Evolutionary conservation across 2,797 vertebrate genomes (phyloP).

Genomic region (Trichosurus vulpecula): DNA sequence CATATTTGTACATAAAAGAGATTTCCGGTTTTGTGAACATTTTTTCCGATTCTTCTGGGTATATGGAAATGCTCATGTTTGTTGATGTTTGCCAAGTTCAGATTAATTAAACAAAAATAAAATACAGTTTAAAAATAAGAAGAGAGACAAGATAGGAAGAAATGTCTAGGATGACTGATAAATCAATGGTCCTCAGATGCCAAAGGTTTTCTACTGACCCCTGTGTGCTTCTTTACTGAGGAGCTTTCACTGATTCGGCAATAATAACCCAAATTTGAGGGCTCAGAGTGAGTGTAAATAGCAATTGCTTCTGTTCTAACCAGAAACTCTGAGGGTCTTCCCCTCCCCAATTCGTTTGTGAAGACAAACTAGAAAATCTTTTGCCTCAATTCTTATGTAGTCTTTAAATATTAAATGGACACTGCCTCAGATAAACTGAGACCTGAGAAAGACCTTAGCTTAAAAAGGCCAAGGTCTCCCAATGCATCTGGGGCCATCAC

Average conservation of each 20-base stretch:
- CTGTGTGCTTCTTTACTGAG: not conserved
- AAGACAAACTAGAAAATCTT: not conserved
- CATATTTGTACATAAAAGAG: not conserved
- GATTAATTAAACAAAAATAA: not conserved
- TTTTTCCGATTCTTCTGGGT: not conserved
- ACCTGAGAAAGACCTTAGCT: not conserved
- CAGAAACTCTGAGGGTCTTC: not conserved
- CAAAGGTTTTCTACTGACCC: not conserved
- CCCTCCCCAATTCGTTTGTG: not conserved
- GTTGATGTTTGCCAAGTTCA: not conserved
- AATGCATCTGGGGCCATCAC: not conserved
- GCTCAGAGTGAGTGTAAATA: not conserved
- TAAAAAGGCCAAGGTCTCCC: not conserved
- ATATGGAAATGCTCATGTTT: not conserved
- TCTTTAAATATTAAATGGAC: not conserved
- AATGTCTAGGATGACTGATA: not conserved
- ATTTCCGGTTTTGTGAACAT: not conserved
- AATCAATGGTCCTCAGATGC: not conserved
- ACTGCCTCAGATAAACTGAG: not conserved
- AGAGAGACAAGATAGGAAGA: not conserved
- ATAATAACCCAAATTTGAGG: not conserved
- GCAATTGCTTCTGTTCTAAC: not conserved
- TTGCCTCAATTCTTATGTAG: not conserved
- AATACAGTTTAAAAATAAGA: not conserved
- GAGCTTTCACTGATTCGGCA: not conserved